A percentile compares a stretch with the other conserved stretches of the same genome.
phyloP scores from a whole-genome alignment of 1,140 invertebrate species.

The Battus philenor region DNA sequence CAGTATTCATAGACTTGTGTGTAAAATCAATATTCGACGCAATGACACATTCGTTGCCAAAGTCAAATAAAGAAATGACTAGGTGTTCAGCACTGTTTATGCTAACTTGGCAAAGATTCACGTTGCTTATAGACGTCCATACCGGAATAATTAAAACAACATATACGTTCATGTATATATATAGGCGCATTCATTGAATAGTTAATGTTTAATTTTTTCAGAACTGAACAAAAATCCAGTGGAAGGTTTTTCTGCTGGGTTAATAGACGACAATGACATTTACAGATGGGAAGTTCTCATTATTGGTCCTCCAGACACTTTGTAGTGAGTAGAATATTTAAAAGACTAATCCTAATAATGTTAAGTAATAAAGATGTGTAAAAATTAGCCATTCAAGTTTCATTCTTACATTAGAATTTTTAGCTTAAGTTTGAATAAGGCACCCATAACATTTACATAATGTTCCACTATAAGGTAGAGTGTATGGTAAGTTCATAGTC shows the following conservation, averaged over 20 bases:
- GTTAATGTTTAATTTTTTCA: slow-evolving; percentile 76
- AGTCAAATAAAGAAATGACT: slow-evolving; percentile 31
- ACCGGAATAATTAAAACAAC: slow-evolving; percentile 12
- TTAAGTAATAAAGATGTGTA: too few relatives aligned
- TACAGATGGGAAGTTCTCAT: slow-evolving; percentile 99
- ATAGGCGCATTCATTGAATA: not conserved
- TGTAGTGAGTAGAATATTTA: slow-evolving; percentile 91
- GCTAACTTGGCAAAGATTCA: slow-evolving; percentile 41
- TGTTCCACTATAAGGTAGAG: too few relatives aligned
- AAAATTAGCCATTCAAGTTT: too few relatives aligned
- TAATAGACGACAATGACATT: slow-evolving; percentile 99
- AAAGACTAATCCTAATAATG: too few relatives aligned
- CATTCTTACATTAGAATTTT: too few relatives aligned
- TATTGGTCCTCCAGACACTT: slow-evolving; percentile 98
- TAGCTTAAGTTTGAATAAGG: too few relatives aligned
- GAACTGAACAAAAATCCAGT: slow-evolving; percentile 99
- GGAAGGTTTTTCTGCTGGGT: slow-evolving; percentile 99
- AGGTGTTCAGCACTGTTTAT: slow-evolving; percentile 21
- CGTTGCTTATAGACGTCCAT: slow-evolving; percentile 26
- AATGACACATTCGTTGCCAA: slow-evolving; percentile 50
- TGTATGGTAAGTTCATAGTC: too few relatives aligned
- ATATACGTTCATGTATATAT: slow-evolving; percentile 10
- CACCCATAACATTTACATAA: too few relatives aligned
- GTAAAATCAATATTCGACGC: slow-evolving; percentile 64
- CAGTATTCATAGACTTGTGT: slow-evolving; percentile 7